phyloP scores from a whole-genome alignment of 30 jellyfish, hydroid and myxozoan genomes.

The Pseudorhiza aurosa region DNA sequence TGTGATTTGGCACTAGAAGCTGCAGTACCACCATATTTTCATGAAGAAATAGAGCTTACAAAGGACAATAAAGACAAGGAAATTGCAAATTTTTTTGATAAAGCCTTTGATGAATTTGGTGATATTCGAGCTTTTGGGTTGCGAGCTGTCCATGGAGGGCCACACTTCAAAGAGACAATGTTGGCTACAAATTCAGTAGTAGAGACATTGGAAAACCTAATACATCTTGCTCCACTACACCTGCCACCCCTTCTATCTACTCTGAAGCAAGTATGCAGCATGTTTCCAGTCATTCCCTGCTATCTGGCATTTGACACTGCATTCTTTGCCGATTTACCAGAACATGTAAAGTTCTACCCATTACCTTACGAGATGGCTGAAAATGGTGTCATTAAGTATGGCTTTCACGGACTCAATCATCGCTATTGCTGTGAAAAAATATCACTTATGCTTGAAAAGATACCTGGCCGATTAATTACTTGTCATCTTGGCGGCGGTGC shows the following conservation, averaged over 20 bases:
- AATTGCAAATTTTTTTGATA: conserved; percentile 20
- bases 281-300: conserved; percentile 52
- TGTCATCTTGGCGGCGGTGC: conserved; percentile 94
- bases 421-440: conserved; percentile 62
- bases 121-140: conserved; percentile 74
- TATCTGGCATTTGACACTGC: conserved; percentile 84
- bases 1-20: conserved; percentile 30
- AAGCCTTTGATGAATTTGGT: conserved; percentile 18
- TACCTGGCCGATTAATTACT: conserved; percentile 52
- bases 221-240: conserved; percentile 85
- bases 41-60: conserved; percentile 22
- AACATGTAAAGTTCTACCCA: conserved; percentile 67
- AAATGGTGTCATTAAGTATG: conserved; percentile 66
- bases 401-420: conserved; percentile 88
- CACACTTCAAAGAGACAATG: conserved; percentile 56
- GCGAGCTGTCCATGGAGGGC: conserved; percentile 91
- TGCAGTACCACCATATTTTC: conserved; percentile 44
- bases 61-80: conserved; percentile 22
- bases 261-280: conserved; percentile 45
- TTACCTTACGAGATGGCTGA: conserved; percentile 61
- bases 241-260: conserved; percentile 67
- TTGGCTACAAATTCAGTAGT: conserved; percentile 46
- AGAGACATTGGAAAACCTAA: conserved; percentile 40
- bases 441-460: conserved; percentile 27
- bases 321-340: conserved; percentile 68